Percentiles rank a stretch among this genome's conserved stretches.
phyloP scores from a whole-genome alignment of 2,888 invertebrate species.

The Rotaria magnacalcarata region DNA sequence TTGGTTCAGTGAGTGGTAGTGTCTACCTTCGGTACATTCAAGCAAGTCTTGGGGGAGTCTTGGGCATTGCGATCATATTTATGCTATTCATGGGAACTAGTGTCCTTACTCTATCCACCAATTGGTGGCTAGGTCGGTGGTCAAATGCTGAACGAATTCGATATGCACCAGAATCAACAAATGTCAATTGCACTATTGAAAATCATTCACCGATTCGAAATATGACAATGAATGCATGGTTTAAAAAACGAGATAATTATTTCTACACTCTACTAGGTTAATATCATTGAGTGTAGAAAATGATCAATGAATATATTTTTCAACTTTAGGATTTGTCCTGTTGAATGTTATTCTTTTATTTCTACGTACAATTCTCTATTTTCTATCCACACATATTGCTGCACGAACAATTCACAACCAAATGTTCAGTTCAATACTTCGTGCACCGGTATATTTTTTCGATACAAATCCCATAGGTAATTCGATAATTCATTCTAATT shows the following conservation, averaged over 20 bases:
- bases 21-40: neutral
- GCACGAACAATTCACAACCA: slow-evolving; percentile 73
- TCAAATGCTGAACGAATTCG: slow-evolving; percentile 3
- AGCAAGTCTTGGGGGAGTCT: neutral
- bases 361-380: neutral
- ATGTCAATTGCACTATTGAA: neutral
- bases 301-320: too few species aligned
- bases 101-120: neutral
- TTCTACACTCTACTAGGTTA: neutral
- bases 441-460: slow-evolving; percentile 79
- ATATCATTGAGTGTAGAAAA: neutral
- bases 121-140: slow-evolving; percentile 17
- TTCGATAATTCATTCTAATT: too few species aligned
- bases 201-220: neutral
- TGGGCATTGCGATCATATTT: neutral
- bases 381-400: slow-evolving; percentile 57
- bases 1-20: neutral
- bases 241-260: neutral
- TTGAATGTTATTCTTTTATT: neutral
- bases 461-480: slow-evolving; percentile 77
- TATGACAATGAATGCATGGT: neutral
- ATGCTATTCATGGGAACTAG: neutral
- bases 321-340: too few species aligned
- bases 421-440: slow-evolving; percentile 77
- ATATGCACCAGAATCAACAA: neutral